phyloP scores from a whole-genome alignment of 2,888 invertebrate species.

The Nectonema munidae region DNA sequence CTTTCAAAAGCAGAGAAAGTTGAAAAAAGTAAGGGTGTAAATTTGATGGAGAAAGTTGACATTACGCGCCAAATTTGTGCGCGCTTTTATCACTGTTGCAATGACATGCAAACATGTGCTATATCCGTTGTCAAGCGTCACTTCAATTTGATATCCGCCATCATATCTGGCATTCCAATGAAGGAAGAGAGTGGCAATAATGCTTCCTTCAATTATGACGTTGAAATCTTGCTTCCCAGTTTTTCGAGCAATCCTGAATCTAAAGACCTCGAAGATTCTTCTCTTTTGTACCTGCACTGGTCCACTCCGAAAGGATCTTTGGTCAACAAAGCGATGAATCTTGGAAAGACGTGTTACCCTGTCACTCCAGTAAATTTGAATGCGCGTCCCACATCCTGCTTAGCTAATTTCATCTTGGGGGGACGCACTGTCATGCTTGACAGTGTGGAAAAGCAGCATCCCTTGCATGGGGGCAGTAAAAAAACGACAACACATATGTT shows the following conservation, averaged over 20 bases:
- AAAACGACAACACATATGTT: constrained; percentile 1
- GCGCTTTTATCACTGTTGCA: too few relatives aligned
- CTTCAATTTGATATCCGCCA: constrained; percentile 64
- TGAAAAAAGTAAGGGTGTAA: too few relatives aligned
- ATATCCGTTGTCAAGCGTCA: constrained; percentile 31
- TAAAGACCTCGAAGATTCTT: neutral
- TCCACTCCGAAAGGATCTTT: too few relatives aligned
- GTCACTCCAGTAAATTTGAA: constrained; percentile 86
- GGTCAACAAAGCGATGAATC: too few relatives aligned
- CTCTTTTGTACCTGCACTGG: neutral
- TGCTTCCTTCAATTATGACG: constrained; percentile 88
- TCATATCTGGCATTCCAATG: constrained; percentile 95
- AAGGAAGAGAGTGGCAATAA: constrained; percentile 82
- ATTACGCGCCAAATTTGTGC: too few relatives aligned
- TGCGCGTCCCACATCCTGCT: constrained; percentile 70
- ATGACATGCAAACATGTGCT: too few relatives aligned
- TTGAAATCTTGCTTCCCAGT: constrained; percentile 52
- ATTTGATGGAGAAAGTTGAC: too few relatives aligned
- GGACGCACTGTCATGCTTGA: constrained; percentile 28
- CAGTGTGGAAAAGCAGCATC: too few relatives aligned
- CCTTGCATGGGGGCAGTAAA: too few relatives aligned
- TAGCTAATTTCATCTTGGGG: constrained; percentile 78
- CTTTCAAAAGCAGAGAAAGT: too few relatives aligned
- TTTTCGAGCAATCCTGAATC: neutral
- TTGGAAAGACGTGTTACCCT: too few relatives aligned